Evolutionary conservation across 2,113 vertebrate genomes (phyloP), one percentile per base, ranked within the genome.

Genomic region (Hippoglossus stenolepis): DNA sequence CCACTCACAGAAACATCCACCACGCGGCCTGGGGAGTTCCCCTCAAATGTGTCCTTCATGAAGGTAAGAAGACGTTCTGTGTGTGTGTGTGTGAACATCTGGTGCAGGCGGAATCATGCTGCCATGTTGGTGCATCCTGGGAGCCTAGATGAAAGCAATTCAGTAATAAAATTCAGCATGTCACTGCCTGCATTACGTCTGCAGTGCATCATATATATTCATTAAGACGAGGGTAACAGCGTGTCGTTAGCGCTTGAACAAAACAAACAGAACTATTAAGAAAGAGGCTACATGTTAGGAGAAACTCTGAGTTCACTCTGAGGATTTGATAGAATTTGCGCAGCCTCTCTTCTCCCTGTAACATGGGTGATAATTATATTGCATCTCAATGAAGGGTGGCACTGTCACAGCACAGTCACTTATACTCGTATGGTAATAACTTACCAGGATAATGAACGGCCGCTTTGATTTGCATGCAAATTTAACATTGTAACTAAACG

Each of bases 31-130:
- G 93, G 94, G 28, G 79, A 95, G 77, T 98, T 98, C 87, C 97
- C 97, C 31, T 93, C 96, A 70, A 98, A 98, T 53, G 95, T 98
- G 56, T 95, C 96, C 62, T 98, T 98, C 35, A 79, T 97, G 65
- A 94, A 93, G 96, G 97, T 97, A 93, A 95, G 95, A 73, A 3
- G 0, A 21, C 5, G 5, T 59, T 66, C 53, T 65, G 31, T n/a
- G 59, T 35, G 10, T n/a, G 59, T 35, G 10, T 65, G 31, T 21
- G 63, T 49, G 15, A 62, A 49, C 61, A 71, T 65, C 61, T 70
- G 59, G 20, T 66, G 38, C 3, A 24, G 7, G 3, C n/a, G 65
- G 38, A 43, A 15, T 58, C 43, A 54, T 15, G 13, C 51, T 23
- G 11, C 17, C 4, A 2, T 51, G 17, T 58, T 43, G 14, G 24